Evolutionary conservation across 2,888 invertebrate genomes (phyloP).

Genomic region (Vandiemenella viatica): DNA sequence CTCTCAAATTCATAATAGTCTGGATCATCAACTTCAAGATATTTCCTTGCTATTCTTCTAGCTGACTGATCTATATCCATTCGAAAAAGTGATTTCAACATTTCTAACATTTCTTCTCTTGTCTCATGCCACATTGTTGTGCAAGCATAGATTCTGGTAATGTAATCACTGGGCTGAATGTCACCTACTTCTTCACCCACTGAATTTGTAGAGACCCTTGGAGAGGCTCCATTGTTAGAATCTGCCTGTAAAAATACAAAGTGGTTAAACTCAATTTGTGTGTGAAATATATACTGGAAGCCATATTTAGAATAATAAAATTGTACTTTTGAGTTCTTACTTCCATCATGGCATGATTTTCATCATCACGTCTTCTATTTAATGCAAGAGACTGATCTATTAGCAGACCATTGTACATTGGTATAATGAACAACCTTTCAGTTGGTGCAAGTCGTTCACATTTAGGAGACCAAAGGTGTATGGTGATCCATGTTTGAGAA

Average conservation of each 20-base stretch:
- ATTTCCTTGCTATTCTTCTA: conserved; percentile 85
- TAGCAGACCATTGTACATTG: conserved; percentile 82
- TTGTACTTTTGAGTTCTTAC: no score
- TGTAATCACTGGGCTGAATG: conserved; percentile 42
- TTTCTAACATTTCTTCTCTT: conserved; percentile 94
- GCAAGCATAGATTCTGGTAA: conserved; percentile 89
- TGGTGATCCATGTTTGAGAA: conserved; percentile 91
- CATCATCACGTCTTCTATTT: conserved; percentile 81
- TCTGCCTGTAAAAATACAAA: no score
- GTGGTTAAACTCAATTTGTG: no score
- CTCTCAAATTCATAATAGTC: conserved; percentile 97
- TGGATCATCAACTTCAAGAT: conserved; percentile 81
- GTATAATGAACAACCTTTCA: conserved; percentile 85
- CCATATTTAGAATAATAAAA: no score
- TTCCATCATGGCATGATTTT: no score
- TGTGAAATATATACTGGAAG: no score
- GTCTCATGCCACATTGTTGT: conserved; percentile 99
- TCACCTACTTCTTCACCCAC: no score
- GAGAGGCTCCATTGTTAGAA: no score
- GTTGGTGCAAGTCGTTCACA: conserved; percentile 93
- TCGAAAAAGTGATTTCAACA: conserved; percentile 86
- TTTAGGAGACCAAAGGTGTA: conserved; percentile 96
- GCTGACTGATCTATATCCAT: conserved; percentile 96
- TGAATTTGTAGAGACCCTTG: no score
- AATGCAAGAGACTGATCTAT: conserved; percentile 92